Evolutionary conservation across 2,797 vertebrate species (phyloP).

Genomic region (Gila robusta): DNA sequence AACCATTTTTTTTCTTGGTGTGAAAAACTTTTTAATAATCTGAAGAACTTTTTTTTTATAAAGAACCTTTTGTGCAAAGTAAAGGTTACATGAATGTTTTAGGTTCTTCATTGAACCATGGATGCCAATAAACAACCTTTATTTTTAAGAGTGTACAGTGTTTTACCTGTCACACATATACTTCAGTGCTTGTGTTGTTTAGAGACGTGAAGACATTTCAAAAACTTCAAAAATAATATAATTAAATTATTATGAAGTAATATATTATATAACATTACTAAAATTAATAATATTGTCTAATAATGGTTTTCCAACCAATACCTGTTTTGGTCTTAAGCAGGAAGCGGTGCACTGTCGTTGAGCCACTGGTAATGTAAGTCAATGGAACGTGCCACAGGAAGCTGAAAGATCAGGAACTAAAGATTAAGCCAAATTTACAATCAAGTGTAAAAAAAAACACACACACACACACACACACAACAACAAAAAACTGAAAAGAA

Average conservation of each 20-base stretch:
- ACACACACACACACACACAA: no score
- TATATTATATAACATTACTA: neutral
- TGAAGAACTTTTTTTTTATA: neutral
- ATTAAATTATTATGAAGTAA: neutral
- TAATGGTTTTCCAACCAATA: neutral
- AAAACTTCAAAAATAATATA: neutral
- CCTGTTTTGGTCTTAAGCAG: constrained; percentile 83
- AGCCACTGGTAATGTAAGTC: constrained; percentile 88
- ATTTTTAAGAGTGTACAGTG: neutral
- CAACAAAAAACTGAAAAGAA: neutral
- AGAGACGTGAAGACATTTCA: neutral
- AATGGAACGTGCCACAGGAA: constrained; percentile 91
- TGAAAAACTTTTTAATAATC: neutral
- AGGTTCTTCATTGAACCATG: neutral
- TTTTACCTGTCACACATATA: neutral
- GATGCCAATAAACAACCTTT: no score
- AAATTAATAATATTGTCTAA: neutral
- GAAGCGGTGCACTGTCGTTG: constrained; percentile 81
- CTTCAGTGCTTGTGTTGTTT: neutral
- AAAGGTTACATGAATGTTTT: neutral
- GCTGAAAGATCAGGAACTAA: constrained; percentile 66
- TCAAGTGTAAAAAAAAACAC: neutral
- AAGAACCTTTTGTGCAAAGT: neutral
- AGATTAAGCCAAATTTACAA: neutral
- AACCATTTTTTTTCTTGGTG: neutral